Evolutionary conservation across 2,888 invertebrate species (phyloP).

Genomic region (Neoaliturus tenellus): DNA sequence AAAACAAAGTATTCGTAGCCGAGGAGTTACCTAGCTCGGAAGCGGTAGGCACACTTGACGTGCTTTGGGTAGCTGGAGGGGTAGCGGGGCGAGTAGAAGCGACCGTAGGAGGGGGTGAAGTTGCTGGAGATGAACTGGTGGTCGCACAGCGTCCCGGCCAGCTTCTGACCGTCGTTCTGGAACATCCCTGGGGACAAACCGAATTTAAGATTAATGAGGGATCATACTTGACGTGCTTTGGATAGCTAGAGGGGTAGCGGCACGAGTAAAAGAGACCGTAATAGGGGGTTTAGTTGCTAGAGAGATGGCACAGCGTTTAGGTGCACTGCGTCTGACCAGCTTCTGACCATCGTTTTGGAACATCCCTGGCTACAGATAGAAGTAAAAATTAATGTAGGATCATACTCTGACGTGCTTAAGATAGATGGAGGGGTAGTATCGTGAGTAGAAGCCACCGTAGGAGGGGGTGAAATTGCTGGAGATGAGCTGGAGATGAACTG

Average conservation of each 20-base stretch:
- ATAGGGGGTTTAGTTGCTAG: slow-evolving; percentile 80
- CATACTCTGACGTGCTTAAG: slow-evolving; percentile 90
- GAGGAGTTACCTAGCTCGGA: slow-evolving; percentile 88
- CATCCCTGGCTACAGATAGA: slow-evolving; percentile 77
- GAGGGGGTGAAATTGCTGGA: slow-evolving; percentile 82
- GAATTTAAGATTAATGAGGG: no score
- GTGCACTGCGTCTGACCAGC: slow-evolving; percentile 89
- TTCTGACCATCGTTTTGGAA: slow-evolving; percentile 89
- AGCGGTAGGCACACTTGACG: slow-evolving; percentile 91
- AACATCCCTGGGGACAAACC: slow-evolving; percentile 81
- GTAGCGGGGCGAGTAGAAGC: slow-evolving; percentile 94
- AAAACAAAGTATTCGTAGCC: no score
- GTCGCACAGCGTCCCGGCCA: slow-evolving; percentile 89
- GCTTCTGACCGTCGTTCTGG: slow-evolving; percentile 86
- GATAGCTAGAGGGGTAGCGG: slow-evolving; percentile 96
- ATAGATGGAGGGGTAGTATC: slow-evolving; percentile 96
- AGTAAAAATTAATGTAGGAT: no score
- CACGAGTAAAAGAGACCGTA: slow-evolving; percentile 94
- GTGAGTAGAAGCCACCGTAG: slow-evolving; percentile 91
- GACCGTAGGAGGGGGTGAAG: slow-evolving; percentile 82
- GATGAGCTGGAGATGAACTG: slow-evolving; percentile 88
- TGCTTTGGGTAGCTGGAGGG: slow-evolving; percentile 97
- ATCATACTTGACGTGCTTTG: slow-evolving; percentile 92
- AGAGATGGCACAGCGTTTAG: slow-evolving; percentile 88
- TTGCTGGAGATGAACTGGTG: slow-evolving; percentile 88